Percentiles rank a stretch among this genome's conserved stretches.
phyloP scores from a whole-genome alignment of 2,888 invertebrate species.

The Philaethria dido region DNA sequence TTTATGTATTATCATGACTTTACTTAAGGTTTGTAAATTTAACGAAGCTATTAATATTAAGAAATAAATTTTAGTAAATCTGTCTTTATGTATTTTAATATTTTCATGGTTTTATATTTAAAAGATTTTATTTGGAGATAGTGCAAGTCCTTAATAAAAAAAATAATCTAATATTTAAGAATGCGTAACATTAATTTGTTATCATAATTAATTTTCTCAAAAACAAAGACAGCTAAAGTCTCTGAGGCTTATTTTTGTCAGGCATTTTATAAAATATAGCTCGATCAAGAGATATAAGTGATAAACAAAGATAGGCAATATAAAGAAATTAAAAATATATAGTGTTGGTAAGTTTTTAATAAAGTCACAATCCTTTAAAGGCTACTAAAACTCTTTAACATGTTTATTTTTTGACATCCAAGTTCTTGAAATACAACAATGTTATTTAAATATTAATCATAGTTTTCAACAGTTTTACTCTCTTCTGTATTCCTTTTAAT shows the following conservation, averaged over 20 bases:
- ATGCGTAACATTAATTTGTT: not conserved
- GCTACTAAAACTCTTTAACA: too few species aligned
- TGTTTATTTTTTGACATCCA: too few species aligned
- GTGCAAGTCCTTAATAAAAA: too few species aligned
- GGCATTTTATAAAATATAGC: not conserved
- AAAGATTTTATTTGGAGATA: too few species aligned
- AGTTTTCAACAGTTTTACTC: too few species aligned
- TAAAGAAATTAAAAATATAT: not conserved
- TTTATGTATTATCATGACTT: not conserved
- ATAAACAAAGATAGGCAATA: conserved; percentile 1
- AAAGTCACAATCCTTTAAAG: not conserved
- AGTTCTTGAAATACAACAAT: too few species aligned
- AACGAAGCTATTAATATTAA: not conserved
- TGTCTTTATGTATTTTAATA: not conserved
- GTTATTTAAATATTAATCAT: too few species aligned
- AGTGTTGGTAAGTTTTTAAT: not conserved
- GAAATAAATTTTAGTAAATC: not conserved
- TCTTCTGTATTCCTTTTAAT: too few species aligned
- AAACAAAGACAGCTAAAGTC: conserved; percentile 6
- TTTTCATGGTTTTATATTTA: not conserved
- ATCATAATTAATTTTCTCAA: conserved; percentile 1
- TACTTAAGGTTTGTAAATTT: not conserved
- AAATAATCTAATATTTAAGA: not conserved
- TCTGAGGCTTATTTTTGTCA: conserved; percentile 6
- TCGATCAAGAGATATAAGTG: not conserved